A percentile compares a stretch with the other conserved stretches of the same genome.
Evolutionary conservation across 2,888 invertebrate genomes (phyloP).

Genomic region (Melipona bicolor): DNA sequence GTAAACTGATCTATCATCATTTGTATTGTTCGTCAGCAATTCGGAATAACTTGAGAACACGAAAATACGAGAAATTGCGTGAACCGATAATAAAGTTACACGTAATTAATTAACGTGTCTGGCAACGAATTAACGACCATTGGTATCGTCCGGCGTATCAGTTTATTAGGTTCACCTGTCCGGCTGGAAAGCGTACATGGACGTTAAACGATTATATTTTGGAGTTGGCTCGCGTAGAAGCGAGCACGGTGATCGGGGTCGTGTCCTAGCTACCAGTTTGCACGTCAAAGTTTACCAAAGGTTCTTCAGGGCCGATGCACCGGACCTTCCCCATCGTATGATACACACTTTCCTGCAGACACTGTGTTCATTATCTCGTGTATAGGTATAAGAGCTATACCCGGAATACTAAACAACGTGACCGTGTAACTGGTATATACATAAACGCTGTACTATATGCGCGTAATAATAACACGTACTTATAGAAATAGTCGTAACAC

Average conservation of each 20-base stretch:
- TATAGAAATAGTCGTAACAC: conserved; percentile 49
- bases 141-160: conserved; percentile 51
- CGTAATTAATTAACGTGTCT: conserved; percentile 53
- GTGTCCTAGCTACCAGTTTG: conserved; percentile 45
- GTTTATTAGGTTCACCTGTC: conserved; percentile 56
- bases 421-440: background rate
- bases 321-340: conserved; percentile 48
- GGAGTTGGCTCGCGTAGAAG: conserved; percentile 51
- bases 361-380: conserved; percentile 50
- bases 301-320: conserved; percentile 60
- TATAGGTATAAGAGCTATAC: conserved; percentile 19
- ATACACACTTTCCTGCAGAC: conserved; percentile 42
- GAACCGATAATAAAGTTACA: conserved; percentile 39
- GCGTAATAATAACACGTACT: conserved; percentile 38
- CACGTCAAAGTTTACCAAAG: conserved; percentile 70
- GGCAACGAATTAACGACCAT: conserved; percentile 55
- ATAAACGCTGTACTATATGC: background rate
- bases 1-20: background rate
- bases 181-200: conserved; percentile 37
- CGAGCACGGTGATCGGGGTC: conserved; percentile 41
- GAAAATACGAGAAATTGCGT: conserved; percentile 13
- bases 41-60: conserved; percentile 9
- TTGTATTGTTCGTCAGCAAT: background rate
- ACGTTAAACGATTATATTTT: conserved; percentile 69
- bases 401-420: conserved; percentile 44